Base-by-base conservation (phyloP, 2,113 vertebrate species). In the Mustela nigripes region DNA sequence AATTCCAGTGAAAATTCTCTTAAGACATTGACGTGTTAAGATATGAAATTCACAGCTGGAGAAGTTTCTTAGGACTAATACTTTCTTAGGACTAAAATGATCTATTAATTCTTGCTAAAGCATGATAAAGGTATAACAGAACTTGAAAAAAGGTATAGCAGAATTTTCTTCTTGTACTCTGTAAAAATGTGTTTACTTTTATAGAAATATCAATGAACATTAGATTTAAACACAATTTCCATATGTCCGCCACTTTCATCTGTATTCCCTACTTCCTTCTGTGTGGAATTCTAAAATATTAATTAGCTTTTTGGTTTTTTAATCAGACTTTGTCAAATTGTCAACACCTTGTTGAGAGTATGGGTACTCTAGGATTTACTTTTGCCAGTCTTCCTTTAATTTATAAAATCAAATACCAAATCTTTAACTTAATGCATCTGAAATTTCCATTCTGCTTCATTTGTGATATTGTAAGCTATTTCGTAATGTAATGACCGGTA, bases 181-280 rank as follows among this genome's bases (percentile, higher is more conserved):
- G 45, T 36, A 67, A 93, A 84, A 62, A 56, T 84, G 12, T 73
- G 84, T 95, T 81, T 81, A 86, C 60, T 62, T 81, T 4, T 24
- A 76, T 81, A 79, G 58, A 94, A 89, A 42, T 97, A 81, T 94
- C 50, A 81, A 1, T 89, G 28, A 84, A 89, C 39, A 24, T 88
- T 92, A 89, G 15, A 78, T 80, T 84, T 89, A 56, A 91, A 80
- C 58, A 69, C 11, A 33, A 36, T 95, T 95, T 89, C 19, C 79
- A 67, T 28, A n/a, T 79, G 7, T 74, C 10, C 58, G 2, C 7
- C 5, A 14, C 39, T 48, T 45, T 90, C 73, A 14, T 96, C 39
- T 91, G 50, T 11, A 18, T 24, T 48, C 19, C 67, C 11, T 89
- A 1, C 2, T 92, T 95, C 16, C 5, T 79, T 87, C 15, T 42